These are phyloP conservation scores for Colaptes auratus DNA, from an alignment of 2,113 vertebrate genomes.

Conservation along the genomic window DNA sequence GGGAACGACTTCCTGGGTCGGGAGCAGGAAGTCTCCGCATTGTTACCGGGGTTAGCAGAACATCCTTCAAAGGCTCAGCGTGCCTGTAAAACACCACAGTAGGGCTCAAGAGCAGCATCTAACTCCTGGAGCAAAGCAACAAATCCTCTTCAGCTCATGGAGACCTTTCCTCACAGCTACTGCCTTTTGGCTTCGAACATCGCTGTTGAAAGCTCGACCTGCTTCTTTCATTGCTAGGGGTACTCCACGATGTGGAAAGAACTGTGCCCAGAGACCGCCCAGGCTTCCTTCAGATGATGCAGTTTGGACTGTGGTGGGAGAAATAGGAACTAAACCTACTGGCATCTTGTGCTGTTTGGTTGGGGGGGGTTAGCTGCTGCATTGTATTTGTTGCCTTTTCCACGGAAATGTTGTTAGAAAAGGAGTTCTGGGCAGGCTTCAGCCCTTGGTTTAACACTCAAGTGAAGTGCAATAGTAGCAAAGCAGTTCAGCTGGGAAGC, in stretches of 20 bases:
- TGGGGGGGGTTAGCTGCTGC: neutral
- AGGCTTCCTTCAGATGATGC: neutral
- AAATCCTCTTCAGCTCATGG: neutral
- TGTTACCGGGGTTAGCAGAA: neutral
- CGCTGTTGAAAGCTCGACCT: conserved; percentile 10
- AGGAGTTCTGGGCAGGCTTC: neutral
- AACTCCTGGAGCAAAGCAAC: neutral
- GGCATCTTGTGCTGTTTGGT: neutral
- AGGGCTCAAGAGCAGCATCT: neutral
- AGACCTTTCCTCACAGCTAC: neutral
- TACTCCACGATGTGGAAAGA: neutral
- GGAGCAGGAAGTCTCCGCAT: neutral
- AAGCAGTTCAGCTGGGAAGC: neutral
- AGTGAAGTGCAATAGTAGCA: conserved; percentile 36
- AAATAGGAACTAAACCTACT: neutral
- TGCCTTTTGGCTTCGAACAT: neutral
- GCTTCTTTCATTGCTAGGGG: neutral
- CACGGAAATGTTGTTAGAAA: neutral
- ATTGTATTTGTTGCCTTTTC: conserved; percentile 26
- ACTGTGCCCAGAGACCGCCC: neutral
- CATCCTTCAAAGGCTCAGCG: neutral
- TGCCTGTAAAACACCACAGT: neutral
- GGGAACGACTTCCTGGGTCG: neutral
- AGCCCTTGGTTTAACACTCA: neutral
- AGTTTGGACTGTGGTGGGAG: neutral